Conservation (phyloP, 2,888 invertebrate genomes). For the Capitulum mitella region DNA sequence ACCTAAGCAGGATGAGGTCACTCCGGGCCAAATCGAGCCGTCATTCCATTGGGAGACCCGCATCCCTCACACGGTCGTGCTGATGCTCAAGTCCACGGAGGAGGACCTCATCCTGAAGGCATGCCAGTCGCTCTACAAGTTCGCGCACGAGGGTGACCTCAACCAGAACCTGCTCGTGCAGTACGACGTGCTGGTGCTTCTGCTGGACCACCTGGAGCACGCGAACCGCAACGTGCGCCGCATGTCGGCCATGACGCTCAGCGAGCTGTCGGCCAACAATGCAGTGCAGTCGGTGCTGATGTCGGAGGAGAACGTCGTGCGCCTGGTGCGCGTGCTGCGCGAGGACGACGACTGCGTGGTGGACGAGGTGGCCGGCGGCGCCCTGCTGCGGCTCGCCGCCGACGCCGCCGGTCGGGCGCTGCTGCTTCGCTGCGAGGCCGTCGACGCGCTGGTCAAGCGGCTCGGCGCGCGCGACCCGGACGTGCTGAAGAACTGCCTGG, state of each 20-base stretch:
- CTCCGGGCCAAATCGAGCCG: neutral
- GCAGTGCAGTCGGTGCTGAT: slow-evolving; percentile 6
- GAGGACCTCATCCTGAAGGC: slow-evolving; percentile 17
- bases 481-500: slow-evolving; percentile 18
- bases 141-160: neutral
- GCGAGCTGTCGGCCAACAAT: neutral
- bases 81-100: slow-evolving; percentile 14
- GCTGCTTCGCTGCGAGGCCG: neutral
- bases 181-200: neutral
- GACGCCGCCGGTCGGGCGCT: neutral
- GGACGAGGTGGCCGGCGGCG: neutral
- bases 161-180: neutral
- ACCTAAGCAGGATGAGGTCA: neutral
- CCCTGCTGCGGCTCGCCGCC: neutral
- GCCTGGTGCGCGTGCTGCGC: slow-evolving; percentile 14
- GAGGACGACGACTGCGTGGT: slow-evolving; percentile 15
- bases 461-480: neutral
- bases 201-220: slow-evolving; percentile 2
- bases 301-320: neutral
- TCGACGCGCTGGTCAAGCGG: neutral
- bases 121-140: slow-evolving; percentile 13
- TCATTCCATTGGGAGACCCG: neutral
- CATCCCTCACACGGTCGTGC: neutral
- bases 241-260: slow-evolving; percentile 2
- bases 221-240: slow-evolving; percentile 6